Evolutionary conservation across 2,888 invertebrate genomes (phyloP), one percentile per base, ranked within the genome.

Genomic region (Choreutis nemorana): DNA sequence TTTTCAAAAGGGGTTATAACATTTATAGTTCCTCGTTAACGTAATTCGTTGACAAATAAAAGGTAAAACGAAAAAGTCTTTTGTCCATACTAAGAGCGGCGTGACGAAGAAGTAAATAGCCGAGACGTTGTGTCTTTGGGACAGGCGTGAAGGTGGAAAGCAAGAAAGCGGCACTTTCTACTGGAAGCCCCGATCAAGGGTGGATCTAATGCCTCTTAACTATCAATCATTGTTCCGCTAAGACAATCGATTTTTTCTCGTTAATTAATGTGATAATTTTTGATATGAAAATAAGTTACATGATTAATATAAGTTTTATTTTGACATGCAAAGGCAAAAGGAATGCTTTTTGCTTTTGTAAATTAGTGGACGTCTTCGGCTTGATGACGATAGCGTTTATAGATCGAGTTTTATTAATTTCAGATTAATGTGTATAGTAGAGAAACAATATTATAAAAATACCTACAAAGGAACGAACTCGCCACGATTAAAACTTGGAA

Each of bases 161-260:
- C 50, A 61, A 56, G 68, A 72, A 70, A 70, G 67, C 50, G 45
- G 46, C 50, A 55, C 70, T 73, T 70, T 72, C 66, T 63, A 59
- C n/a, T n/a, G n/a, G n/a, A n/a, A n/a, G 48, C 39, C 42, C 44
- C 54, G 55, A 62, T 60, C 50, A 65, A 62, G 50, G 56, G 59
- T 57, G 58, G 56, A 60, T n/a, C n/a, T 56, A 59, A 63, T 59
- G 44, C 47, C 47, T 48, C 54, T 56, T 49, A 53, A 56, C 56
- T 45, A 44, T 44, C 36, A 44, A 44, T 44, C 37, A 39, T 40
- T 41, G 37, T 39, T 41, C 18, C 26, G 15, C 15, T 14, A 14
- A 14, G 8, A 7, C 26, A 26, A 26, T 15, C 14, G 15, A 26
- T 26, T 26, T 6, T 6, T 18, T 18, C 8, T 26, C 14, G n/a